Base-by-base conservation (phyloP, 1,140 invertebrate genomes). In the Lasioglossum baleicum region DNA sequence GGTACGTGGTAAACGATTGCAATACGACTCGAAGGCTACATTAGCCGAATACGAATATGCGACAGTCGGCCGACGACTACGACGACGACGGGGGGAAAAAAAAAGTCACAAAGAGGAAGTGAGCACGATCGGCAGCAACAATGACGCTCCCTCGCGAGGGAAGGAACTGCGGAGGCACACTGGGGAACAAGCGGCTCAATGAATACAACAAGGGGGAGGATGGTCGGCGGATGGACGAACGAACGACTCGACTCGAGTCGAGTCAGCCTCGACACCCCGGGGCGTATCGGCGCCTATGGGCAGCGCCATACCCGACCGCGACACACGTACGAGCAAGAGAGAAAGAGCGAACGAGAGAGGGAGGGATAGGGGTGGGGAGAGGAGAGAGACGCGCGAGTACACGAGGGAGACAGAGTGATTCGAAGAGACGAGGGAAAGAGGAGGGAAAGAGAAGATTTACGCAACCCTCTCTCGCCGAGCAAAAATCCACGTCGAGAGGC, bases 391-490 rank as follows among this genome's bases (percentile, higher is more conserved):
- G 82, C 73, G 66, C 64, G 48, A 26, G 26, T 60, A 26, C 22
- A 71, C 48, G 69, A 80, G 81, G 81, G 56, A 76, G 80, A 77
- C 77, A 22, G 80, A 71, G 69, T 20, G 73, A 58, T 65, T 58
- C 64, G 20, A 35, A 60, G 71, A 63, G 78, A 70, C 61, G 22
- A 53, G 44, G 71, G 60, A 79, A 35, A 42, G 48, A 63, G 80
- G 58, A 76, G 75, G 78, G 77, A 78, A 58, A 69, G 69, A 87
- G 69, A 87, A 86, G 83, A 90, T 91, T 91, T 91, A 91, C 90
- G 90, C 90, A 91, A 91, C 90, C 90, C 90, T 90, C 83, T 88
- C 86, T 84, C 77, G 66, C 64, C 66, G 70, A 85, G 82, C 77
- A 78, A 90, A 90, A 90, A 90, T 90, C 85, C 83, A 86, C 85